These are phyloP conservation scores for Muschampia plurimacula DNA, from an alignment of 2,888 invertebrate genomes.

Conservation along the genomic window DNA sequence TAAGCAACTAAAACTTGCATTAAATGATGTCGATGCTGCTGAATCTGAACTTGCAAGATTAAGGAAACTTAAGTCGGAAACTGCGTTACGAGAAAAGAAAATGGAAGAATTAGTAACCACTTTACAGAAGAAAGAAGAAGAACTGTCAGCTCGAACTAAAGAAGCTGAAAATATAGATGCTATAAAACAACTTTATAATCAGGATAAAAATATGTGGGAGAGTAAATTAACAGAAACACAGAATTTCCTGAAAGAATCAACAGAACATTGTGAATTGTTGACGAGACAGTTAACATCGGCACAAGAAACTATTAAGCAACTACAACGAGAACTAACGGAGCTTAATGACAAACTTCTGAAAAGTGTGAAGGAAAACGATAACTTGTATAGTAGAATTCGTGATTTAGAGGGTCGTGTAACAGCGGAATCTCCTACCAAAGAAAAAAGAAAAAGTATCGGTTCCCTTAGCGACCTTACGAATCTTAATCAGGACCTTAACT, in stretches of 20 bases:
- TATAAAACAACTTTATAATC: constrained; percentile 85
- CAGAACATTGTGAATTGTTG: constrained; percentile 87
- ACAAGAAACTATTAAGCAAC: constrained; percentile 87
- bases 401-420: constrained; percentile 88
- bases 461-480: constrained; percentile 93
- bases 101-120: constrained; percentile 91
- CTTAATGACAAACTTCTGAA: constrained; percentile 88
- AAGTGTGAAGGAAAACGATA: constrained; percentile 92
- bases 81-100: constrained; percentile 89
- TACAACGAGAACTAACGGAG: constrained; percentile 89
- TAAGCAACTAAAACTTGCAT: constrained; percentile 87
- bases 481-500: constrained; percentile 90
- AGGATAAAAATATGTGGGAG: constrained; percentile 89
- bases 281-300: constrained; percentile 88
- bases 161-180: constrained; percentile 89
- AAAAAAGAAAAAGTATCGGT: constrained; percentile 89
- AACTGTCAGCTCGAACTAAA: constrained; percentile 89
- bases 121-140: constrained; percentile 92
- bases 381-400: constrained; percentile 89
- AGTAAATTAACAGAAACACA: constrained; percentile 88
- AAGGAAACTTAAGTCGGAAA: constrained; percentile 89
- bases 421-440: constrained; percentile 81
- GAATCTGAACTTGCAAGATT: constrained; percentile 91
- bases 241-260: constrained; percentile 88
- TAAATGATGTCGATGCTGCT: constrained; percentile 87